Conservation (phyloP, 23 tunicate species). For the Phallusia fumigata region DNA sequence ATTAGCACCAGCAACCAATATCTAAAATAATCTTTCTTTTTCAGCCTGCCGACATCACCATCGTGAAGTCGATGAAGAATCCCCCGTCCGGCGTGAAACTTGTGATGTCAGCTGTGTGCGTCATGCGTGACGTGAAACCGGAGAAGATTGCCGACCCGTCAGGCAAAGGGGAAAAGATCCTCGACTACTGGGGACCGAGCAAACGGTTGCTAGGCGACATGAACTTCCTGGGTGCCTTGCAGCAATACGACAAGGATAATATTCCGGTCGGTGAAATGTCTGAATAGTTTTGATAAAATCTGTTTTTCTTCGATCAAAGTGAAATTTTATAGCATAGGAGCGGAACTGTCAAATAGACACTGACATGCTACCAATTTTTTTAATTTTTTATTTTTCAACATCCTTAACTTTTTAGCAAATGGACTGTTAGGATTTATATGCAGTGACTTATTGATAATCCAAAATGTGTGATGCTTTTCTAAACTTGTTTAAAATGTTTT, state of each 20-base stretch:
- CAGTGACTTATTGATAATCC: too few species aligned
- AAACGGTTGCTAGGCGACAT: conserved; percentile 92
- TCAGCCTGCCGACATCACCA: conserved; percentile 97
- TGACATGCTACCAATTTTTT: too few species aligned
- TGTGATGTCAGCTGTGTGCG: conserved; percentile 97
- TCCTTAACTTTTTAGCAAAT: too few species aligned
- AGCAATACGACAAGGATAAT: conserved; percentile 93
- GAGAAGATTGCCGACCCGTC: conserved; percentile 95
- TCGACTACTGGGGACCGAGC: conserved; percentile 99
- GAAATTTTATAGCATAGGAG: too few species aligned
- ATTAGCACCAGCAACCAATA: too few species aligned
- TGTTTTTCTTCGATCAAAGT: too few species aligned
- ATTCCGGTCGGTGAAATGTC: conserved; percentile 84
- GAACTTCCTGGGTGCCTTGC: conserved; percentile 77
- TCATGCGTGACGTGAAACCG: conserved; percentile 95
- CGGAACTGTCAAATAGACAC: too few species aligned
- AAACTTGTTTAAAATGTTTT: too few species aligned
- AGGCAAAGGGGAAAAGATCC: conserved; percentile 84
- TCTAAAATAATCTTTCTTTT: neutral
- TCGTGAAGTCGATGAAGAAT: conserved; percentile 91
- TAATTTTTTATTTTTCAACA: too few species aligned
- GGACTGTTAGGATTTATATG: too few species aligned
- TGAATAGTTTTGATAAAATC: too few species aligned
- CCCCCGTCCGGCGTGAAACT: conserved; percentile 98
- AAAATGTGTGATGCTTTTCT: too few species aligned